These are phyloP conservation scores for Lacerta agilis DNA, from an alignment of 2,797 vertebrate species.

Conservation along the genomic window DNA sequence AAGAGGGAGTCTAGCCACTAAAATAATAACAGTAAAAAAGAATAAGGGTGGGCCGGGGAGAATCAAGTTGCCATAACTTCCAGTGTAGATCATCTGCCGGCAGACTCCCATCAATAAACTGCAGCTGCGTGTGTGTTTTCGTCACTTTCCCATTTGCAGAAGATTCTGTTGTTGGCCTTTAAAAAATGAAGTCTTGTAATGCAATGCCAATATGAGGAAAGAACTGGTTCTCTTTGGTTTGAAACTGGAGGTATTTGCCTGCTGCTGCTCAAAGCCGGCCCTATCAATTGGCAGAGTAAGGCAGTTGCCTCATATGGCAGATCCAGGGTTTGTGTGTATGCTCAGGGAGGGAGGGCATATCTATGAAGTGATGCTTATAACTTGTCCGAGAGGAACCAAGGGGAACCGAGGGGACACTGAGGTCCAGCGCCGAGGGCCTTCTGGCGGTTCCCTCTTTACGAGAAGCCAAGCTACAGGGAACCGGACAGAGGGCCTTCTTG, in stretches of 20 bases:
- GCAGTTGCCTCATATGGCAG: too few species aligned
- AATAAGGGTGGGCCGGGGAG: conserved; percentile 23
- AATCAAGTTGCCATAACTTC: conserved; percentile 60
- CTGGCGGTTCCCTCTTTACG: too few species aligned
- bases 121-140: conserved; percentile 57
- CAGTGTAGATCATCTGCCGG: conserved; percentile 57
- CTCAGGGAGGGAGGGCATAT: too few species aligned
- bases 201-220: neutral
- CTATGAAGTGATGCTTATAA: too few species aligned
- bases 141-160: conserved; percentile 60
- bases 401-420: too few species aligned
- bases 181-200: conserved; percentile 22
- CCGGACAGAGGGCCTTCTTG: too few species aligned
- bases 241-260: neutral
- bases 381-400: too few species aligned
- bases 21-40: conserved; percentile 29
- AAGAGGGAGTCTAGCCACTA: conserved; percentile 52
- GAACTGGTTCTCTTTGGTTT: neutral
- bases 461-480: too few species aligned
- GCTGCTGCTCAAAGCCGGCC: neutral
- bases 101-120: conserved; percentile 33
- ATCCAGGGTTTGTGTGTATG: too few species aligned
- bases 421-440: too few species aligned
- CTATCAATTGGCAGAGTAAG: neutral
- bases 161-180: conserved; percentile 22